phyloP scores from a whole-genome alignment of 2,113 vertebrate genomes.

The Loxodonta africana region DNA sequence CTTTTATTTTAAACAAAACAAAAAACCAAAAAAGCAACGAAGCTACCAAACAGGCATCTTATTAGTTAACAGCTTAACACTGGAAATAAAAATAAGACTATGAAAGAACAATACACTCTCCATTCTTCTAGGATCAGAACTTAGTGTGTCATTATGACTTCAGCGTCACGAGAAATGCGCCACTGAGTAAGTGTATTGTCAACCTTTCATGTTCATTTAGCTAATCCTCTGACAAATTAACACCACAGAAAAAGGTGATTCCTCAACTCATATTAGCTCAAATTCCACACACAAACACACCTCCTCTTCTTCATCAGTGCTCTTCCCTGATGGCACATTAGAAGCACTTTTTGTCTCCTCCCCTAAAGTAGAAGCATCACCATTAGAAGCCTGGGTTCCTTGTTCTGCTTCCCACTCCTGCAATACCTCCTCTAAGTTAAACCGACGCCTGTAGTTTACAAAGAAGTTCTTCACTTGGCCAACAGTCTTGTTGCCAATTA shows the following conservation, averaged over 20 bases:
- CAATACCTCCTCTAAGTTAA: slow-evolving; percentile 99
- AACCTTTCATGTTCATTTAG: slow-evolving; percentile 86
- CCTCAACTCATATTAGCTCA: slow-evolving; percentile 90
- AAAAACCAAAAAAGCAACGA: slow-evolving; percentile 77
- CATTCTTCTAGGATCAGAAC: slow-evolving; percentile 85
- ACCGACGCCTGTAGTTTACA: slow-evolving; percentile 99
- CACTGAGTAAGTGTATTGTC: slow-evolving; percentile 85
- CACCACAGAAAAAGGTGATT: slow-evolving; percentile 85
- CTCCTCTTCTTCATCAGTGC: slow-evolving; percentile 98
- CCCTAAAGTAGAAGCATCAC: slow-evolving; percentile 94
- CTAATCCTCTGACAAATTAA: slow-evolving; percentile 86
- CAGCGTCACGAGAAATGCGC: slow-evolving; percentile 79
- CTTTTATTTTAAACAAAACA: slow-evolving; percentile 84
- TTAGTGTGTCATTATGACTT: slow-evolving; percentile 79
- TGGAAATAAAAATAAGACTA: slow-evolving; percentile 85
- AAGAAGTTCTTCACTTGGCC: slow-evolving; percentile 99
- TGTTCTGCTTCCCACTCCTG: slow-evolving; percentile 99
- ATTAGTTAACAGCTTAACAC: slow-evolving; percentile 85
- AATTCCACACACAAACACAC: slow-evolving; percentile 93
- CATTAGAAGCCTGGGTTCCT: slow-evolving; percentile 95
- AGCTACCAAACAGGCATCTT: slow-evolving; percentile 86
- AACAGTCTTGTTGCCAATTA: slow-evolving; percentile 99
- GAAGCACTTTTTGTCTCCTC: slow-evolving; percentile 97
- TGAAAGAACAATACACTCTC: slow-evolving; percentile 85
- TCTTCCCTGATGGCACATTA: slow-evolving; percentile 97